Evolutionary conservation across 2,888 invertebrate species (phyloP).

Genomic region (Allolobophora icterica): DNA sequence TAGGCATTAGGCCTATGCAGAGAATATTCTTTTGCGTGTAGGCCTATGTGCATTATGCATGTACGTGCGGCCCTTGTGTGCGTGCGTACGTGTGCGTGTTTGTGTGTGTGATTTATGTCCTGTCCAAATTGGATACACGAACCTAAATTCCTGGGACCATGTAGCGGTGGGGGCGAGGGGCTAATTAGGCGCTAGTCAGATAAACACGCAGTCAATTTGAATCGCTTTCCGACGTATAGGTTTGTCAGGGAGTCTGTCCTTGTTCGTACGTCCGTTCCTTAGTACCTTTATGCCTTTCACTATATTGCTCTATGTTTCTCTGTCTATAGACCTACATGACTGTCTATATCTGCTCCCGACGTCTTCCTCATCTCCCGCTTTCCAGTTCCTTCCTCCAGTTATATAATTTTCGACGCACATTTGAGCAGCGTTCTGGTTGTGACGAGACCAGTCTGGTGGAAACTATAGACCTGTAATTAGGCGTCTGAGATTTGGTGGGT

Average conservation of each 20-base stretch:
- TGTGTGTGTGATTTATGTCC: neutral
- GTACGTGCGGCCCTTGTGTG: neutral
- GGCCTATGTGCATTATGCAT: no score
- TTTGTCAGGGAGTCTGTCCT: neutral
- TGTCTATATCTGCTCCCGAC: no score
- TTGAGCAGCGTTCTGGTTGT: neutral
- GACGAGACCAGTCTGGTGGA: constrained; percentile 10
- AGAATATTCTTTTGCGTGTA: no score
- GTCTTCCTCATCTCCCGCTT: neutral
- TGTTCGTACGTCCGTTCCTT: neutral
- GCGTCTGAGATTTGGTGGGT: no score
- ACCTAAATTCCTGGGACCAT: constrained; percentile 1
- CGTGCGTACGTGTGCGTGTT: neutral
- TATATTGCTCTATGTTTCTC: no score
- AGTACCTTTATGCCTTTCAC: neutral
- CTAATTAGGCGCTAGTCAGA: neutral
- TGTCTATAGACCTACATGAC: no score
- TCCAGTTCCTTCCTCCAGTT: constrained; percentile 9
- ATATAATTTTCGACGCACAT: neutral
- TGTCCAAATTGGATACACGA: constrained; percentile 17
- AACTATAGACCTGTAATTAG: neutral
- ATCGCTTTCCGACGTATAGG: neutral
- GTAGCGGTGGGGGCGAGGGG: neutral
- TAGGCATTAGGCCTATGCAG: no score
- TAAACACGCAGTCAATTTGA: neutral